Base-by-base conservation (phyloP, 2,113 vertebrate genomes). In the Hippocampus abdominalis region DNA sequence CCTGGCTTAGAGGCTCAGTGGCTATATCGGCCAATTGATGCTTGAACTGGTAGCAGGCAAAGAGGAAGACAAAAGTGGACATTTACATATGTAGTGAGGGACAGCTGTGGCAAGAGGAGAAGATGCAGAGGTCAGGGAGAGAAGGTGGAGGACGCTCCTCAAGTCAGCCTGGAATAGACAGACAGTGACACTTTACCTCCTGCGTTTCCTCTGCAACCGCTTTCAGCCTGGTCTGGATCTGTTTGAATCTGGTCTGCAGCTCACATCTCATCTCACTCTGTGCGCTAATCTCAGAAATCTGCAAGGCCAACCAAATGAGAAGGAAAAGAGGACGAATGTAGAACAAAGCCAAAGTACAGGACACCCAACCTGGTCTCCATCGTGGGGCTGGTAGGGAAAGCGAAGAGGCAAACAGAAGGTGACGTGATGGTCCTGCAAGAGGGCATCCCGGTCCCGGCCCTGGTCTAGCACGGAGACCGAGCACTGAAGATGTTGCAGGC, bases 381-480 rank as follows among this genome's bases (percentile, higher is more conserved):
- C 94, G 0, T 97, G 93, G 2, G 95, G 93, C 66, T 94, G 94
- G 82, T 93, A 95, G 69, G 92, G 90, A 69, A 97, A 96, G 64
- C 85, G 90, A 1, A 85, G 77, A 0, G 94, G 94, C 73, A 92
- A 91, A 48, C 93, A 95, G 87, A 96, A 97, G 68, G 92, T 89
- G 0, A 73, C 75, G 7, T 87, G 82, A 15, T 94, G 90, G 54
- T 93, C 89, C 83, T 94, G 89, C 65, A 97, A 88, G 56, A 96
- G 84, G 23, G 82, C 77, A 81, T 93, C 92, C 75, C 93, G 89
- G 80, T 97, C 95, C 7, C 87, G 91, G 25, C 76, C 77, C 61
- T 95, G 92, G 76, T 94, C 92, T 61, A 97, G 86, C 20, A 72
- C 80, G 0, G 91, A 90, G 32, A 95, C 61, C 0, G 91, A 83